A percentile compares a stretch with the other conserved stretches of the same genome.
phyloP scores from a whole-genome alignment of 35 echinoderm and acorn worm species.

The Ptychodera flava region DNA sequence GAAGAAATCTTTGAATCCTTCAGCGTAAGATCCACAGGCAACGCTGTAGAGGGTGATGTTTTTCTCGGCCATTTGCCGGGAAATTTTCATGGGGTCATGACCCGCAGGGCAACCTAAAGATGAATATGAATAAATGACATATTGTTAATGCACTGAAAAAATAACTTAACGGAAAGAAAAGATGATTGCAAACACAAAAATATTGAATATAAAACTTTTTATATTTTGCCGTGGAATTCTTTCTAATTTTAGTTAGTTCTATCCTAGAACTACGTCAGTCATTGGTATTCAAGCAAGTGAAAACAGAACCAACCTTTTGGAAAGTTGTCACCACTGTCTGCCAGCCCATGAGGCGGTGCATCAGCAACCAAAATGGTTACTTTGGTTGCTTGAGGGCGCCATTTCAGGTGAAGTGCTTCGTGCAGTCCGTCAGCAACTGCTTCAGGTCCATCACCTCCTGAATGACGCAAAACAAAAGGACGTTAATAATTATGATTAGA shows the following conservation, averaged over 20 bases:
- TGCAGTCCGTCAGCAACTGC: not conserved
- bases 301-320: no score
- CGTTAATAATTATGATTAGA: no score
- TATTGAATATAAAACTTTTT: no score
- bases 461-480: no score
- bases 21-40: not conserved
- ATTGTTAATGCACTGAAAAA: no score
- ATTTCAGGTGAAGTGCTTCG: not conserved
- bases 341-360: not conserved
- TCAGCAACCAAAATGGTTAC: not conserved
- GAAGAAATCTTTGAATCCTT: not conserved
- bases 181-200: no score
- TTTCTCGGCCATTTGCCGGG: not conserved
- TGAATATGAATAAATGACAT: no score
- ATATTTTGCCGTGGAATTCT: no score
- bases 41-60: not conserved
- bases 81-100: not conserved
- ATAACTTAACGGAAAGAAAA: no score
- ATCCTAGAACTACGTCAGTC: no score
- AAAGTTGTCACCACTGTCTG: not conserved
- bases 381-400: not conserved
- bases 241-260: no score
- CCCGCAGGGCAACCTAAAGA: not conserved
- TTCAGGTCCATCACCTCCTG: not conserved
- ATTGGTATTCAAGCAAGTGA: no score